phyloP scores from a whole-genome alignment of 1,140 invertebrate genomes.

The Nilaparvata lugens region DNA sequence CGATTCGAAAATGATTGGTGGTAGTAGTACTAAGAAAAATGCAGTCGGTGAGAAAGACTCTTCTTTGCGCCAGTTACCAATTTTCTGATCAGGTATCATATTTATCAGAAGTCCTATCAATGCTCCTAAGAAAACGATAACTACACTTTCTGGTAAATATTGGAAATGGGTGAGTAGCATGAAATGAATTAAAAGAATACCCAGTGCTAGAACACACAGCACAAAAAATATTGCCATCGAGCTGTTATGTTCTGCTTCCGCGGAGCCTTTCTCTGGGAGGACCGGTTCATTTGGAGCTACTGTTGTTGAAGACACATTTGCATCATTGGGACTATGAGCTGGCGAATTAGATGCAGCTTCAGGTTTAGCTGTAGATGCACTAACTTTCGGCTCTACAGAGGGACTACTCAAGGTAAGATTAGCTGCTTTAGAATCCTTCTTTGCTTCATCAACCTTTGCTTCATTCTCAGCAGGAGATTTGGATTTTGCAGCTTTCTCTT shows the following conservation, averaged over 20 bases:
- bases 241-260: slow-evolving; percentile 91
- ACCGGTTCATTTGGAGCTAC: slow-evolving; percentile 53
- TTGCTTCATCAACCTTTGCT: no score
- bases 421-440: no score
- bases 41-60: slow-evolving; percentile 95
- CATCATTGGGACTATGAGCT: background rate
- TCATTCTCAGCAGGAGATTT: no score
- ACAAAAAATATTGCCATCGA: slow-evolving; percentile 97
- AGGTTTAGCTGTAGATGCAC: no score
- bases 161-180: slow-evolving; percentile 93
- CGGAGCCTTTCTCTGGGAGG: slow-evolving; percentile 75
- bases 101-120: slow-evolving; percentile 87
- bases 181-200: slow-evolving; percentile 88
- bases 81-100: slow-evolving; percentile 79
- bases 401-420: no score
- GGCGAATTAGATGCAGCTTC: background rate
- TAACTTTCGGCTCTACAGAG: no score
- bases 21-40: slow-evolving; percentile 93
- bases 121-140: slow-evolving; percentile 91
- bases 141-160: slow-evolving; percentile 93
- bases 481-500: no score
- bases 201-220: slow-evolving; percentile 80
- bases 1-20: slow-evolving; percentile 98
- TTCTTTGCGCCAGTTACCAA: slow-evolving; percentile 90
- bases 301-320: slow-evolving; percentile 34